Conservation (phyloP, 2,113 vertebrate genomes). For the Reinhardtius hippoglossoides region DNA sequence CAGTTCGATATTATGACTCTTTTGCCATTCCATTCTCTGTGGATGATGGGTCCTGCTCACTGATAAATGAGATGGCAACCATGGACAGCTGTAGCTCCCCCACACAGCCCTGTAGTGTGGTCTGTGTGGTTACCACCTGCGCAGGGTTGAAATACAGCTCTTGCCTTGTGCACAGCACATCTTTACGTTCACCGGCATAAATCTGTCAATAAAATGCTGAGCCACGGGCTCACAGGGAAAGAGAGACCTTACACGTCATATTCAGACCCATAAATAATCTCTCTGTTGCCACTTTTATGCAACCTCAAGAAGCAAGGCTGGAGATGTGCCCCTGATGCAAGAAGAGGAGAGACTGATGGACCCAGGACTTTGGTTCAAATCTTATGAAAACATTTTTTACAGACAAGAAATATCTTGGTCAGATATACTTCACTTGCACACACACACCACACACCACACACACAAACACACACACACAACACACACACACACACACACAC, state of each 20-base stretch:
- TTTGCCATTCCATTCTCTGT: not conserved
- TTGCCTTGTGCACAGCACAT: slow-evolving; percentile 19
- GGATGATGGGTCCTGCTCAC: not conserved
- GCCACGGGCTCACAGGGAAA: slow-evolving; percentile 32
- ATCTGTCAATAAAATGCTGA: slow-evolving; percentile 72
- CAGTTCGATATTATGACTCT: not conserved
- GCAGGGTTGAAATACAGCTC: slow-evolving; percentile 48
- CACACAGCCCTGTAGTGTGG: not conserved
- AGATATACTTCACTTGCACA: not conserved
- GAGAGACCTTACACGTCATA: slow-evolving; percentile 57
- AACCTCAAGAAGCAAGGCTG: slow-evolving; percentile 15
- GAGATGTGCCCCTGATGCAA: slow-evolving; percentile 13
- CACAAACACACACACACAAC: no score
- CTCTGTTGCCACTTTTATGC: slow-evolving; percentile 23
- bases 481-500: no score
- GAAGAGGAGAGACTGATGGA: slow-evolving; percentile 2
- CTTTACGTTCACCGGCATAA: slow-evolving; percentile 55
- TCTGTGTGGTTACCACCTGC: slow-evolving; percentile 7
- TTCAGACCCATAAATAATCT: slow-evolving; percentile 56
- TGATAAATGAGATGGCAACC: not conserved
- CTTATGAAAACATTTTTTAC: slow-evolving; percentile 10
- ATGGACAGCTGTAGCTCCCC: not conserved
- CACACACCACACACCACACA: no score
- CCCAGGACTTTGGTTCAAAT: slow-evolving; percentile 4
- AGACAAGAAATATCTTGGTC: not conserved